Conservation (phyloP, 2,797 vertebrate species). For the Parauchenoglanis ngamensis region DNA sequence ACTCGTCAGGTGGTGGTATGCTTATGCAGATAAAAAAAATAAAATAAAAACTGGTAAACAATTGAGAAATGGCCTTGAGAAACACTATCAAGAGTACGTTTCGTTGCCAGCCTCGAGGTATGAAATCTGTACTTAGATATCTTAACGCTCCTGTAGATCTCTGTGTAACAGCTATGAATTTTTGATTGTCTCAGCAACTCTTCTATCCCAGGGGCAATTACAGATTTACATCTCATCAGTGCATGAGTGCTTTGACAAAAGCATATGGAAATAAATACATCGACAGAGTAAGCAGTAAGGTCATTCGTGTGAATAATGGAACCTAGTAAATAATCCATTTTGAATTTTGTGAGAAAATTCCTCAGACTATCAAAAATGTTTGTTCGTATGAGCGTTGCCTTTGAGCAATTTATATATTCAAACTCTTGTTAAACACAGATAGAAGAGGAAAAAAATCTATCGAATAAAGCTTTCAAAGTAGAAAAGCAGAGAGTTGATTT, state of each 20-base stretch:
- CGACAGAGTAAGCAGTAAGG: not conserved
- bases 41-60: not conserved
- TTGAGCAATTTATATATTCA: not conserved
- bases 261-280: slow-evolving; percentile 8
- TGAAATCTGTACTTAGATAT: slow-evolving; percentile 1
- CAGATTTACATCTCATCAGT: not conserved
- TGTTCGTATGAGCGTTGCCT: not conserved
- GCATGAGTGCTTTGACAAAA: not conserved
- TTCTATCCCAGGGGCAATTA: slow-evolving; percentile 1
- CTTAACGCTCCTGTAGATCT: not conserved
- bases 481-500: not conserved
- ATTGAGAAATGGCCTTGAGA: not conserved
- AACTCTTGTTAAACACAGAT: not conserved
- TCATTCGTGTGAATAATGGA: not conserved
- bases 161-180: not conserved
- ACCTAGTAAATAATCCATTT: not conserved
- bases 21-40: not conserved
- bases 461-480: not conserved
- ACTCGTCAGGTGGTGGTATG: not conserved
- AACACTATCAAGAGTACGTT: not conserved
- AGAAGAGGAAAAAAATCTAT: not conserved
- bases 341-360: not conserved
- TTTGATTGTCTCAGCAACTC: slow-evolving; percentile 13
- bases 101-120: not conserved
- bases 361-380: not conserved